Conservation (phyloP, 2,888 invertebrate genomes). For the Meandrusa payeni region DNA sequence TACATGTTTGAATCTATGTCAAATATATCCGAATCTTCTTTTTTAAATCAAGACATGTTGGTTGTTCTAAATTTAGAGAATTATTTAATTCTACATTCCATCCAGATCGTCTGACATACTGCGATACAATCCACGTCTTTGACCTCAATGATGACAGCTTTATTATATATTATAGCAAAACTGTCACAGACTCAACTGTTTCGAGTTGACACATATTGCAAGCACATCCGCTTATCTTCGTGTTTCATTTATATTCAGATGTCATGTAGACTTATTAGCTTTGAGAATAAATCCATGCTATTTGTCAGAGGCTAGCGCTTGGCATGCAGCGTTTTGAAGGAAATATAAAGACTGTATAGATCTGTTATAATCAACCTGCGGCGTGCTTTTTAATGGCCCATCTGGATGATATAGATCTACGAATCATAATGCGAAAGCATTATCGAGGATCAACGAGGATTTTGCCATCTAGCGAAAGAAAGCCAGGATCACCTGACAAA, state of each 20-base stretch:
- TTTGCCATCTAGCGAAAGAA: no score
- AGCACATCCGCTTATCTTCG: background rate
- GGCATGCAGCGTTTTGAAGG: no score
- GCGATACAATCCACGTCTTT: background rate
- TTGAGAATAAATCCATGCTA: background rate
- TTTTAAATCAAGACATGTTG: no score
- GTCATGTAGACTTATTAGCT: background rate
- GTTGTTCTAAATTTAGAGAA: background rate
- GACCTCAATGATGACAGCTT: background rate
- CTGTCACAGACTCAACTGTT: background rate
- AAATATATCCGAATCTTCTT: constrained; percentile 1
- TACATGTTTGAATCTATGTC: constrained; percentile 3
- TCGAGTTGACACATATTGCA: background rate
- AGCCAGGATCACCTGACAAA: no score
- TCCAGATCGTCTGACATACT: background rate
- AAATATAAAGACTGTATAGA: no score
- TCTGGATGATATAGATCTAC: no score
- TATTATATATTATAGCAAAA: constrained; percentile 3
- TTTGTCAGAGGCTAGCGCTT: no score
- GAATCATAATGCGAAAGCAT: no score
- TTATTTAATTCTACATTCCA: constrained; percentile 4
- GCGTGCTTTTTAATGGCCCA: no score
- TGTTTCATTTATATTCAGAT: background rate
- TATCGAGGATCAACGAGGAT: no score
- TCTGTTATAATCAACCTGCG: no score